A percentile compares a stretch with the other conserved stretches of the same genome.
Evolutionary conservation across 2,888 invertebrate species (phyloP).

Genomic region (Metopia argyrocephala): DNA sequence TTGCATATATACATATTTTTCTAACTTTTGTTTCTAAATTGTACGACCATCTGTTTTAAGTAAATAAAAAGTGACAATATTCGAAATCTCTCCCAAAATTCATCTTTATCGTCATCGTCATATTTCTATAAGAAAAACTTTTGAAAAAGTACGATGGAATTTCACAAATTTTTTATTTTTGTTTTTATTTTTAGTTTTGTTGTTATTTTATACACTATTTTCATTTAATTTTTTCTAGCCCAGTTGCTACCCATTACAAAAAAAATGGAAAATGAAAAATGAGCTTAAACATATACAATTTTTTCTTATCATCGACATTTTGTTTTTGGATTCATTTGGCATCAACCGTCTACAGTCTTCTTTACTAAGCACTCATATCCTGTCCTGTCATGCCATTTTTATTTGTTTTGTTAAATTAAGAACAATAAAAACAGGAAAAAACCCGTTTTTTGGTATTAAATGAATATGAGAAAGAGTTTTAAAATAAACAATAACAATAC

Average conservation of each 20-base stretch:
- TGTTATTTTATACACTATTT: too few relatives aligned
- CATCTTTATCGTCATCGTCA: too few relatives aligned
- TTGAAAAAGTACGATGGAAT: too few relatives aligned
- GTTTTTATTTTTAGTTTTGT: neutral
- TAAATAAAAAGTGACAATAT: too few relatives aligned
- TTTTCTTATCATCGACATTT: slow-evolving; percentile 29
- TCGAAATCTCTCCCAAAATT: too few relatives aligned
- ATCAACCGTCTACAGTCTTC: neutral
- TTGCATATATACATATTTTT: too few relatives aligned
- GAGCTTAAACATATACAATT: slow-evolving; percentile 21
- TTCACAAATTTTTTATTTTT: neutral
- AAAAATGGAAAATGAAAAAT: slow-evolving; percentile 5
- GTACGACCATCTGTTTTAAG: too few relatives aligned
- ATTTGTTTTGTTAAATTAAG: neutral
- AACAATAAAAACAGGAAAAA: slow-evolving; percentile 13
- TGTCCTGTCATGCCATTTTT: neutral
- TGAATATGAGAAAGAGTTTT: slow-evolving; percentile 39
- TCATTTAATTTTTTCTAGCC: slow-evolving; percentile 1
- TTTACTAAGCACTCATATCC: neutral
- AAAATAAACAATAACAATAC: slow-evolving; percentile 19
- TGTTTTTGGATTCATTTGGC: slow-evolving; percentile 10
- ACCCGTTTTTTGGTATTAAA: slow-evolving; percentile 39
- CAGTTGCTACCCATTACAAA: neutral
- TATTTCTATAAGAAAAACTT: too few relatives aligned
- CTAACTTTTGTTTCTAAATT: too few relatives aligned